Conservation (phyloP, 2,797 vertebrate species). For the Argentina silus region DNA sequence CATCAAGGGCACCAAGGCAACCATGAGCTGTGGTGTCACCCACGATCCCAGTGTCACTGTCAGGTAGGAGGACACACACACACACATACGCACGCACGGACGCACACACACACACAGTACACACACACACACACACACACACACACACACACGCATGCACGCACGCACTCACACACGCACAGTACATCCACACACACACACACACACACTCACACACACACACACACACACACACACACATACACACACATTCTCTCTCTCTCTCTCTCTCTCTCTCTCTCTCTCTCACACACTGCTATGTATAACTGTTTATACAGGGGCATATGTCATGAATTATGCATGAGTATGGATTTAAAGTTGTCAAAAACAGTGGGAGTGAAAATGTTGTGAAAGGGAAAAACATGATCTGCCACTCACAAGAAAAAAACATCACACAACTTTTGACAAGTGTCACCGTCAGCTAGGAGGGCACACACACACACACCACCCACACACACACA, state of each 20-base stretch:
- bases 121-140: neutral
- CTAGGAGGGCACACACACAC: neutral
- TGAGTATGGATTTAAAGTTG: no score
- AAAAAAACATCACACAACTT: no score
- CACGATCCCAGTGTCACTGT: slow-evolving; percentile 83
- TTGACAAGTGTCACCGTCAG: neutral
- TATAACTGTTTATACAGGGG: no score
- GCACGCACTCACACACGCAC: neutral
- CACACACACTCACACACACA: slow-evolving; percentile 2
- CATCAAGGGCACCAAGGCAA: slow-evolving; percentile 96
- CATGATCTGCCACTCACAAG: no score
- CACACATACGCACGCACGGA: slow-evolving; percentile 6
- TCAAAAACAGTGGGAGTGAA: no score
- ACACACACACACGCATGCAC: slow-evolving; percentile 5
- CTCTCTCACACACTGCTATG: no score
- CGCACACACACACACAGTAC: slow-evolving; percentile 3
- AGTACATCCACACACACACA: neutral
- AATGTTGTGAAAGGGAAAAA: no score
- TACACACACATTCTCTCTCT: neutral
- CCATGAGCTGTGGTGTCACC: slow-evolving; percentile 87
- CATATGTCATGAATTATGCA: no score
- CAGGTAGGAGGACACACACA: slow-evolving; percentile 68
- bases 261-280: no score
- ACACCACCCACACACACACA: neutral
- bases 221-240: neutral